phyloP scores from a whole-genome alignment of 2,888 invertebrate genomes.

The Timandra comae region DNA sequence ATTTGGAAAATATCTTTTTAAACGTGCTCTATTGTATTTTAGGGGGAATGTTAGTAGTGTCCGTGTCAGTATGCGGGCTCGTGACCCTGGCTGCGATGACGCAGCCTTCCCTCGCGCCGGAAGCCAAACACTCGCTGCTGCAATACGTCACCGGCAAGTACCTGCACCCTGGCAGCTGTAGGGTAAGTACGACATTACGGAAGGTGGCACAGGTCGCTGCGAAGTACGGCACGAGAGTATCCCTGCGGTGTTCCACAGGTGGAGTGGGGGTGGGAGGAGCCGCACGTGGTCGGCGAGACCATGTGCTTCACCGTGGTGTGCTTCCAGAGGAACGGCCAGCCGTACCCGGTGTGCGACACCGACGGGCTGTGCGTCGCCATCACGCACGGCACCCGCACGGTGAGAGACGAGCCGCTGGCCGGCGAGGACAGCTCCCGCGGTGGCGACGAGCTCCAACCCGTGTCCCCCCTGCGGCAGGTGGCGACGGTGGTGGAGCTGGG shows the following conservation, averaged over 20 bases:
- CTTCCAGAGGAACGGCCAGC: constrained; percentile 94
- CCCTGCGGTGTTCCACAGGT: too few species aligned
- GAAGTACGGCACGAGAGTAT: too few species aligned
- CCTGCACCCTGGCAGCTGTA: constrained; percentile 90
- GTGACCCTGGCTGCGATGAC: constrained; percentile 94
- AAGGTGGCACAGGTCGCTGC: too few species aligned
- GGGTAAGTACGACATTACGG: constrained; percentile 71
- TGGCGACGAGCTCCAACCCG: not conserved
- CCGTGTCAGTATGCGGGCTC: constrained; percentile 91
- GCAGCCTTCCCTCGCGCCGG: constrained; percentile 91
- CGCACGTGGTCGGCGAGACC: constrained; percentile 91
- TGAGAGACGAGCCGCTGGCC: too few species aligned
- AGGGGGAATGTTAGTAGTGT: constrained; percentile 94
- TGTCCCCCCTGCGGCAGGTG: constrained; percentile 74
- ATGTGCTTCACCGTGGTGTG: constrained; percentile 94
- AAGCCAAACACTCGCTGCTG: constrained; percentile 90
- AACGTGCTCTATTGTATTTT: not conserved
- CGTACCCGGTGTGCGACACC: constrained; percentile 95
- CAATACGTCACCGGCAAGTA: constrained; percentile 96
- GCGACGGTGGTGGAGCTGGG: constrained; percentile 92
- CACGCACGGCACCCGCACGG: constrained; percentile 88
- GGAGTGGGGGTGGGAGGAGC: constrained; percentile 94
- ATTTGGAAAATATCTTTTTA: too few species aligned
- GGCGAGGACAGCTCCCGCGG: not conserved
- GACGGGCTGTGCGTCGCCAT: constrained; percentile 93